Percentiles rank a stretch among this genome's conserved stretches.
These are phyloP conservation scores for Xenus cinereus DNA, from an alignment of 2,113 vertebrate genomes.

Conservation along the genomic window DNA sequence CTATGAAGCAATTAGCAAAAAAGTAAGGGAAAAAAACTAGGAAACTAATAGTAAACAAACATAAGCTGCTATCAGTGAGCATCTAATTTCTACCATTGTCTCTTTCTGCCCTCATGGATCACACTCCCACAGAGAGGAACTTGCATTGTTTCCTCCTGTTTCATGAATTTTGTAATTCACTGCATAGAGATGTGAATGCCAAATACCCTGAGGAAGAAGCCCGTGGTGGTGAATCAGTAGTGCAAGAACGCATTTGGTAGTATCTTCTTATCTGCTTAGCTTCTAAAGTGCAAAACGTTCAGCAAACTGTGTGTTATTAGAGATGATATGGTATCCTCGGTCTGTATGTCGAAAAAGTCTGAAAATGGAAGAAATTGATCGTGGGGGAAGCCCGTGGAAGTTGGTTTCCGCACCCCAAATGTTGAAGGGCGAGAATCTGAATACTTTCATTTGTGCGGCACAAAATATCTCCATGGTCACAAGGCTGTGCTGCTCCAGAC, in stretches of 20 bases:
- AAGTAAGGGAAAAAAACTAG: not conserved
- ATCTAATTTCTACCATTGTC: not conserved
- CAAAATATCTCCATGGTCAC: rapidly evolving
- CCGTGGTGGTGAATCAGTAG: not conserved
- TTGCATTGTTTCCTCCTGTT: not conserved
- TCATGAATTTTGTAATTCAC: not conserved
- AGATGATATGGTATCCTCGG: not conserved
- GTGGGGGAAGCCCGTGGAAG: not conserved
- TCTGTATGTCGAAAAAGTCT: not conserved
- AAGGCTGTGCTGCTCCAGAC: rapidly evolving
- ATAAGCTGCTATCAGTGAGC: not conserved
- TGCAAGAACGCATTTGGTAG: not conserved
- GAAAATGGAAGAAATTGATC: not conserved
- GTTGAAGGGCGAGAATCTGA: not conserved
- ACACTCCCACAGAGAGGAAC: not conserved
- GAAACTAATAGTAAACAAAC: not conserved
- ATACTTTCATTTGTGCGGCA: not conserved
- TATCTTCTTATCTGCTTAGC: not conserved
- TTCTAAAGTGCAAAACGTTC: not conserved
- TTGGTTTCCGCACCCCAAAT: not conserved
- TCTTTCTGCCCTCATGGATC: not conserved
- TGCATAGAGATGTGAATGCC: not conserved
- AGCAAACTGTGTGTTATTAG: not conserved
- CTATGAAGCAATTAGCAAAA: not conserved
- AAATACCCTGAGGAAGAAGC: not conserved